phyloP scores from a whole-genome alignment of 2,888 invertebrate genomes.

The Mythimna loreyi region DNA sequence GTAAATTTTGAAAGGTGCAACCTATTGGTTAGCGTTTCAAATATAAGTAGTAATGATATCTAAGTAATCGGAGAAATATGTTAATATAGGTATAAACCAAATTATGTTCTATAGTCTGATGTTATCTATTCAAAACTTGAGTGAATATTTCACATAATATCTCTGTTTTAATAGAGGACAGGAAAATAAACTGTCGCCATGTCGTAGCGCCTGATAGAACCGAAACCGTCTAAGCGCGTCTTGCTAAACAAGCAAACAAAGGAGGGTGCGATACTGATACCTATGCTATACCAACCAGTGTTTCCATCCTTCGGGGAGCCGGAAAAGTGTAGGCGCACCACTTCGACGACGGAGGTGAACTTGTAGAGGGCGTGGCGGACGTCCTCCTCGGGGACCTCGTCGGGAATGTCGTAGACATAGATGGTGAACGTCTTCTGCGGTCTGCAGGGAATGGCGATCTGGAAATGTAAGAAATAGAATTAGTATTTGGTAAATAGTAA shows the following conservation, averaged over 20 bases:
- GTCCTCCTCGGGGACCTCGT: slow-evolving; percentile 96
- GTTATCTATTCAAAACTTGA: background rate
- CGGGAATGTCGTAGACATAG: slow-evolving; percentile 95
- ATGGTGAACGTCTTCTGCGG: slow-evolving; percentile 97
- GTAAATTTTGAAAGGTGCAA: slow-evolving; percentile 42
- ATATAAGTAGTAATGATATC: background rate
- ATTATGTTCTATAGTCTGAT: no score
- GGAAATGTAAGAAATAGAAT: slow-evolving; percentile 40
- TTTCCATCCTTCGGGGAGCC: slow-evolving; percentile 85
- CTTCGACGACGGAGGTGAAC: slow-evolving; percentile 95
- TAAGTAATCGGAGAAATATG: background rate
- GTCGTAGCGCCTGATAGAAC: slow-evolving; percentile 19
- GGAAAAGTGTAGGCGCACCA: slow-evolving; percentile 92
- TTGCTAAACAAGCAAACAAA: slow-evolving; percentile 41
- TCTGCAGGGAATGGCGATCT: slow-evolving; percentile 96
- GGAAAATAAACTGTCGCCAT: no score
- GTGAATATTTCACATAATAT: background rate
- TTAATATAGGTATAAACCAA: no score
- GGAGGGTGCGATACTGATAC: slow-evolving; percentile 51
- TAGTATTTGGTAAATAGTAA: background rate
- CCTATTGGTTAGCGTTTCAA: slow-evolving; percentile 11
- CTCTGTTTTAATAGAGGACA: background rate
- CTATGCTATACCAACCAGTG: slow-evolving; percentile 73
- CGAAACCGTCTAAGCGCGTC: background rate
- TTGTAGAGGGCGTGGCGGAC: slow-evolving; percentile 95